These are phyloP conservation scores for Eugnorisma glareosa DNA, from an alignment of 2,888 invertebrate species.

Conservation along the genomic window DNA sequence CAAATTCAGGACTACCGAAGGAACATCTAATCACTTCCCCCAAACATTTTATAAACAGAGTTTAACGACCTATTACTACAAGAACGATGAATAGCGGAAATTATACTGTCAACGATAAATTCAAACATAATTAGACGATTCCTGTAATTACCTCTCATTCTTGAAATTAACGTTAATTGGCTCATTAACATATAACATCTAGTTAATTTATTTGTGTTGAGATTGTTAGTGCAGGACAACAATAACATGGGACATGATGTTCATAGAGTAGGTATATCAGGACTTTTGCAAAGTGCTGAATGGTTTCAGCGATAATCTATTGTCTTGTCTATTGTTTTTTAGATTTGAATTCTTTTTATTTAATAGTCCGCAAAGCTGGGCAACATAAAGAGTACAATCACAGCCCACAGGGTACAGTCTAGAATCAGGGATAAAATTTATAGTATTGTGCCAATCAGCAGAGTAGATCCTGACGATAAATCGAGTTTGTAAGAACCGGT, in stretches of 20 bases:
- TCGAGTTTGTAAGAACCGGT: no score
- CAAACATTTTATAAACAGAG: constrained; percentile 21
- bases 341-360: no score
- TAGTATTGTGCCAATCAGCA: no score
- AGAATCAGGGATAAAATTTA: no score
- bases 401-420: no score
- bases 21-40: constrained; percentile 13
- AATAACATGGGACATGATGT: constrained; percentile 53
- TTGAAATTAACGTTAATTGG: constrained; percentile 70
- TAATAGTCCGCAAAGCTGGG: no score
- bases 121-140: constrained; percentile 67
- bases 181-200: constrained; percentile 65
- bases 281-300: constrained; percentile 1
- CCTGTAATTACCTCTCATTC: constrained; percentile 69
- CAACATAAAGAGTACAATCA: no score
- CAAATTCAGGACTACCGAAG: neutral
- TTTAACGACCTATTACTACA: constrained; percentile 40
- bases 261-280: constrained; percentile 35
- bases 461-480: no score
- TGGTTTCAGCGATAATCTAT: neutral
- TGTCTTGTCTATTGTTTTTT: neutral
- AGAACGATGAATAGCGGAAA: constrained; percentile 56
- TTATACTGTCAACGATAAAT: constrained; percentile 65
- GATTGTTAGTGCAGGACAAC: constrained; percentile 54
- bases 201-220: constrained; percentile 61